These are phyloP conservation scores for Chaetogeoica ovagalla DNA, from an alignment of 2,888 invertebrate species.

Conservation along the genomic window DNA sequence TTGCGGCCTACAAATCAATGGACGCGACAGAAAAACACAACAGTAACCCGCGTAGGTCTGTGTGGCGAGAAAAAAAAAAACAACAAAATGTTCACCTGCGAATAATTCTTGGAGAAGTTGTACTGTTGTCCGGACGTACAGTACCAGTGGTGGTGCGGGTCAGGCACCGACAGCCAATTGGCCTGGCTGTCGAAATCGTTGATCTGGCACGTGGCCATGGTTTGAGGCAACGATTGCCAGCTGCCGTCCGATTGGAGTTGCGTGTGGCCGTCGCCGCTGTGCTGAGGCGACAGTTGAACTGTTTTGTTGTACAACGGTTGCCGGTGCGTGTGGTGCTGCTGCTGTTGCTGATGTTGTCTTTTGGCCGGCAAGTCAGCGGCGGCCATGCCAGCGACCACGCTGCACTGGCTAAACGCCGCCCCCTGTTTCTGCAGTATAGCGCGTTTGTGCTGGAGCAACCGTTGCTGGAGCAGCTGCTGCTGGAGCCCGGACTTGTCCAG, in stretches of 20 bases:
- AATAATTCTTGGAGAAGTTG: slow-evolving; percentile 50
- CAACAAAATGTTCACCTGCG: slow-evolving; percentile 31
- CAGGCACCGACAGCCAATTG: slow-evolving; percentile 46
- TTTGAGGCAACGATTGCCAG: slow-evolving; percentile 69
- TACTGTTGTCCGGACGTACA: slow-evolving; percentile 44
- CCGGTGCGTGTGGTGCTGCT: slow-evolving; percentile 45
- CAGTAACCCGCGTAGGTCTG: slow-evolving; percentile 19
- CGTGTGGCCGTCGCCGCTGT: slow-evolving; percentile 56
- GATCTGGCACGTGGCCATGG: slow-evolving; percentile 70
- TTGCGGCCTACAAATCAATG: too few species aligned
- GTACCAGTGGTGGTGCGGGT: slow-evolving; percentile 49
- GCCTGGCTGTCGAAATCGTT: slow-evolving; percentile 59
- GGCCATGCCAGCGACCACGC: slow-evolving; percentile 63
- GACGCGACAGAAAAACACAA: not conserved
- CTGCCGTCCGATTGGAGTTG: slow-evolving; percentile 42
- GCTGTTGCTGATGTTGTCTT: slow-evolving; percentile 13
- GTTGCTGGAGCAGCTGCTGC: slow-evolving; percentile 74
- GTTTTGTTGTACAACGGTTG: slow-evolving; percentile 33
- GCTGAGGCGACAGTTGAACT: slow-evolving; percentile 38
- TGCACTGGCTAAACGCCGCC: slow-evolving; percentile 67
- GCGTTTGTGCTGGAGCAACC: slow-evolving; percentile 84
- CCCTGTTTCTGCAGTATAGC: slow-evolving; percentile 80
- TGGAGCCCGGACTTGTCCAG: slow-evolving; percentile 40
- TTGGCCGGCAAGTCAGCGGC: slow-evolving; percentile 54
- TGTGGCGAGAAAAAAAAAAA: not conserved